phyloP scores from a whole-genome alignment of 2,888 invertebrate species.

The Himalopsyche anomala region DNA sequence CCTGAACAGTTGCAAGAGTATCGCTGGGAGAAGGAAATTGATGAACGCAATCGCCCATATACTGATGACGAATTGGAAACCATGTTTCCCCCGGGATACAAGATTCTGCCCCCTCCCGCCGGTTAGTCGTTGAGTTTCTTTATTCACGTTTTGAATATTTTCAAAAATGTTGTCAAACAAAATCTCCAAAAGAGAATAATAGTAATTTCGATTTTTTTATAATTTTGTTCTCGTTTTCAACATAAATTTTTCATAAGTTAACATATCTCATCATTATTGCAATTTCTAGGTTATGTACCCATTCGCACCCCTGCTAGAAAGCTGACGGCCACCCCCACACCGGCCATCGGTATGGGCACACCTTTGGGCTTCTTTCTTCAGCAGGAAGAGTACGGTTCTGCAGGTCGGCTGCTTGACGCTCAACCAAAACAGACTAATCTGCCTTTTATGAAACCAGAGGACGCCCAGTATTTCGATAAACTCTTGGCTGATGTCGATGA shows the following conservation, averaged over 20 bases:
- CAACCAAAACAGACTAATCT: conserved; percentile 97
- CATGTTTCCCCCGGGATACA: conserved; percentile 99
- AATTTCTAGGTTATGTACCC: conserved; percentile 87
- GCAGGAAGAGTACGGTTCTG: conserved; percentile 89
- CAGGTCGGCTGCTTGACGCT: conserved; percentile 90
- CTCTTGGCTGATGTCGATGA: conserved; percentile 98
- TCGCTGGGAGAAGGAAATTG: conserved; percentile 98
- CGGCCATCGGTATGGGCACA: conserved; percentile 92
- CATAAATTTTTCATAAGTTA: background rate
- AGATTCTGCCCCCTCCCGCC: conserved; percentile 96
- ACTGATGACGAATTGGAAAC: conserved; percentile 98
- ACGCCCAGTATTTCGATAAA: conserved; percentile 99
- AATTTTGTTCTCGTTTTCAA: background rate
- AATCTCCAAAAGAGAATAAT: too few relatives aligned
- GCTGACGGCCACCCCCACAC: conserved; percentile 98
- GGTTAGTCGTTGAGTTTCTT: conserved; percentile 73
- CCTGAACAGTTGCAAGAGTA: conserved; percentile 99
- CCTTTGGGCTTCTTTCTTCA: conserved; percentile 97
- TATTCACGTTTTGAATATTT: too few relatives aligned
- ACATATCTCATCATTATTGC: background rate
- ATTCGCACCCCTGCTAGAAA: conserved; percentile 98
- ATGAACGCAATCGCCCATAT: conserved; percentile 96
- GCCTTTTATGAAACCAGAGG: conserved; percentile 99
- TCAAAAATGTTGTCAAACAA: too few relatives aligned
- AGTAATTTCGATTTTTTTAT: too few relatives aligned